These are phyloP conservation scores for Bombus difficillimus DNA, from an alignment of 1,140 invertebrate species.

Conservation along the genomic window DNA sequence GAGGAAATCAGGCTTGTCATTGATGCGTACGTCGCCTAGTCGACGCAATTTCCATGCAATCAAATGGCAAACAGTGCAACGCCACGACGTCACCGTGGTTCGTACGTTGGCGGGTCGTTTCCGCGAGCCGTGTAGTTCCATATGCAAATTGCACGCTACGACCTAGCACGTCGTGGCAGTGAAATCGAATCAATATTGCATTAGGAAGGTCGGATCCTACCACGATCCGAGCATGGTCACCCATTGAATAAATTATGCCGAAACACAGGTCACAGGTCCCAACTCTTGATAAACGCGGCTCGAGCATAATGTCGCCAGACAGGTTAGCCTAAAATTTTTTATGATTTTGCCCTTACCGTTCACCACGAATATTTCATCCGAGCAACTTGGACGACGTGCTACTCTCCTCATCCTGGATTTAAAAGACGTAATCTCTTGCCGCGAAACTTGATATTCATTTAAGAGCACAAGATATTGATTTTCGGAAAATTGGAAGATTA, in stretches of 20 bases:
- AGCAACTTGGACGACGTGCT: too few species aligned
- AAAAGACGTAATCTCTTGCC: background rate
- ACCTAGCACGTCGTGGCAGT: constrained; percentile 43
- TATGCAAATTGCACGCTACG: constrained; percentile 66
- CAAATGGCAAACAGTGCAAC: constrained; percentile 63
- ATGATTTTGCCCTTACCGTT: background rate
- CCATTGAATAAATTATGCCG: constrained; percentile 47
- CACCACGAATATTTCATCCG: background rate
- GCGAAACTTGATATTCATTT: background rate
- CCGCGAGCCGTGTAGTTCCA: constrained; percentile 59
- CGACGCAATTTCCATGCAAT: constrained; percentile 69
- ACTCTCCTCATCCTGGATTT: too few species aligned
- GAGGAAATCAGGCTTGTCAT: constrained; percentile 60
- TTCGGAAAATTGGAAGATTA: background rate
- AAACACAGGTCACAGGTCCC: background rate
- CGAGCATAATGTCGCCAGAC: background rate
- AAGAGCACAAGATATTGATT: background rate
- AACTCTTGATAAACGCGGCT: constrained; percentile 26
- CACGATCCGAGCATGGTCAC: constrained; percentile 40
- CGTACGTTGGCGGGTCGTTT: constrained; percentile 29
- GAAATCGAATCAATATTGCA: constrained; percentile 68
- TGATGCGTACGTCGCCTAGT: constrained; percentile 39
- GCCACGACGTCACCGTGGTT: constrained; percentile 2
- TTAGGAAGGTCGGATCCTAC: constrained; percentile 54
- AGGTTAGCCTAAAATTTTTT: constrained; percentile 11